Conservation (phyloP, 2,797 vertebrate species). For the Hydrophis major region DNA sequence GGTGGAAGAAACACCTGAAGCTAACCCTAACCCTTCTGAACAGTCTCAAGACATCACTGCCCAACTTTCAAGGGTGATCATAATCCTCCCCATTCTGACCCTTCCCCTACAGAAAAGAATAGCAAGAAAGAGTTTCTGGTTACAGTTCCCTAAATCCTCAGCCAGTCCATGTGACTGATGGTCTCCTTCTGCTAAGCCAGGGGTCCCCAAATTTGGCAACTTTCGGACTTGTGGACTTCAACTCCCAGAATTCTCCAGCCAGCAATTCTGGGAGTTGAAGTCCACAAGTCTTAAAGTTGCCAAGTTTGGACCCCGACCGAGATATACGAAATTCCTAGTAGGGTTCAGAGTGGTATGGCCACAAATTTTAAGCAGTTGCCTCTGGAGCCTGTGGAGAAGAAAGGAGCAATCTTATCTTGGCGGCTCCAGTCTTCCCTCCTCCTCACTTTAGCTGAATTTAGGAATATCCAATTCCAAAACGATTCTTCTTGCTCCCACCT, state of each 20-base stretch:
- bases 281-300: too few species aligned
- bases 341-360: too few species aligned
- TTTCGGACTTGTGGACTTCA: too few species aligned
- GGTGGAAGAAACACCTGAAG: background rate
- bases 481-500: background rate
- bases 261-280: too few species aligned
- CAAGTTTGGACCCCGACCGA: too few species aligned
- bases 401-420: background rate
- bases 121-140: background rate
- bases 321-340: too few species aligned
- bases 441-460: background rate
- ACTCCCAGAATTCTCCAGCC: too few species aligned
- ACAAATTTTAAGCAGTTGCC: background rate
- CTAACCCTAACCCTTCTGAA: too few species aligned
- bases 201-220: too few species aligned
- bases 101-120: background rate
- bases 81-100: background rate
- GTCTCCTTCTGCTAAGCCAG: background rate
- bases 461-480: background rate
- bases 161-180: background rate
- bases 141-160: background rate
- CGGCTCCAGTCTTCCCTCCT: background rate
- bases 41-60: background rate
- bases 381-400: background rate
- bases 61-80: background rate